Evolutionary conservation across 2,797 vertebrate genomes (phyloP), one percentile per base, ranked within the genome.

Genomic region (Cephalopachus bancanus): DNA sequence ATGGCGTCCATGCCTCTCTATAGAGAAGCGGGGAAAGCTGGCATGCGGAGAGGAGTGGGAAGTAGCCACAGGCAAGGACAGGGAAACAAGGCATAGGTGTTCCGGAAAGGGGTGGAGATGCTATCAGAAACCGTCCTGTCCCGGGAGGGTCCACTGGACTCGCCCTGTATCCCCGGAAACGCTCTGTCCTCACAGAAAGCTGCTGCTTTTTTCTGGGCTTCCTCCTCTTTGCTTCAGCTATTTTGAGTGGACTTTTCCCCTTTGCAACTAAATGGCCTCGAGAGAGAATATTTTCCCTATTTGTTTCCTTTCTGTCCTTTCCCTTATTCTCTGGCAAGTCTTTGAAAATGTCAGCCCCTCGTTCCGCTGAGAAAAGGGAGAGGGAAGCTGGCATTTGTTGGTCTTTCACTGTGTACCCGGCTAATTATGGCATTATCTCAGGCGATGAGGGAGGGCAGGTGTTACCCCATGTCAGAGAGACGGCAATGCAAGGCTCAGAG

Each of bases 1-100:
- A 44, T 1, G 60, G 2, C 6, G 16, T 1, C 28, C 7, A 15
- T 0, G 0, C 53, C 28, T 64, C 17, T 76, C 20, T 10, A 2
- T 1, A 4, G 51, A 65, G 22, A 69, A 79, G 64, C 37, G 1
- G 14, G 11, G 16, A 55, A 44, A 17, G 26, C 19, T 8, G 6
- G 44, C 69, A 62, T 49, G 17, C 19, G 14, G n/a, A n/a, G 11
- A 22, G 60, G n/a, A n/a, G 12, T 57, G 5, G n/a, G 51, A 19
- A 33, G 49, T 59, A 28, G 67, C n/a, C 0, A 20, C 12, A 0
- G 67, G 65, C 33, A 75, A 53, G 49, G 83, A 8, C 10, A 7
- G 60, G 53, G 19, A 22, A 59, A 10, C 11, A 26, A 53, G 60
- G 49, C 28, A 1, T 1, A 7, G 15, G 28, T 3, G 4, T 26